Evolutionary conservation across 2,113 vertebrate genomes (phyloP).

Genomic region (Rhegmatorhina hoffmannsi): DNA sequence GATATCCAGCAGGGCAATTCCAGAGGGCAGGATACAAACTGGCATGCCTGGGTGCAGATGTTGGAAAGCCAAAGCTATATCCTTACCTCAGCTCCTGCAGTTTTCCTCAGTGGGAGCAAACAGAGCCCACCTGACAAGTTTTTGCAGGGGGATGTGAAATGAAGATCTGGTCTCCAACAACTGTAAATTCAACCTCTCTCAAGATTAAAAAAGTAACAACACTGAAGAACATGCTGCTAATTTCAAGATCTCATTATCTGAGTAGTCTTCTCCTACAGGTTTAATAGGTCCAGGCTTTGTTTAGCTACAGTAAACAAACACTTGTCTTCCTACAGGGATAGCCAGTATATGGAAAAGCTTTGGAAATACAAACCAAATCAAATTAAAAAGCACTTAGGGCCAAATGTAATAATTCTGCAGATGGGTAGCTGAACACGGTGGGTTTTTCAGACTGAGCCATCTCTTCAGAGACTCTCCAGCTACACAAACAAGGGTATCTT

Average conservation of each 20-base stretch:
- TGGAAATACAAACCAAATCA: background rate
- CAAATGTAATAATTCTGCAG: background rate
- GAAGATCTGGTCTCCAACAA: background rate
- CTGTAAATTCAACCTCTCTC: background rate
- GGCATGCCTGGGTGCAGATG: fast-evolving
- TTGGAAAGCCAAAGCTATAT: background rate
- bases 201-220: background rate
- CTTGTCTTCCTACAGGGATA: background rate
- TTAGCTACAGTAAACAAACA: background rate
- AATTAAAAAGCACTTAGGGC: background rate
- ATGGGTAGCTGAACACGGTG: fast-evolving
- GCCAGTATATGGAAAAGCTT: background rate
- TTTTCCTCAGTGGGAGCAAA: background rate
- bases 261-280: background rate
- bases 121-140: background rate
- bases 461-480: background rate
- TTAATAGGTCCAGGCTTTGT: background rate
- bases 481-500: background rate
- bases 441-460: background rate
- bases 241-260: background rate
- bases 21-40: background rate
- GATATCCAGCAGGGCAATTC: background rate
- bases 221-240: background rate
- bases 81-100: background rate
- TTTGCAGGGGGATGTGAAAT: background rate